These are phyloP conservation scores for Sphyrna mokarran DNA, from an alignment of 2,113 vertebrate species.

Conservation along the genomic window DNA sequence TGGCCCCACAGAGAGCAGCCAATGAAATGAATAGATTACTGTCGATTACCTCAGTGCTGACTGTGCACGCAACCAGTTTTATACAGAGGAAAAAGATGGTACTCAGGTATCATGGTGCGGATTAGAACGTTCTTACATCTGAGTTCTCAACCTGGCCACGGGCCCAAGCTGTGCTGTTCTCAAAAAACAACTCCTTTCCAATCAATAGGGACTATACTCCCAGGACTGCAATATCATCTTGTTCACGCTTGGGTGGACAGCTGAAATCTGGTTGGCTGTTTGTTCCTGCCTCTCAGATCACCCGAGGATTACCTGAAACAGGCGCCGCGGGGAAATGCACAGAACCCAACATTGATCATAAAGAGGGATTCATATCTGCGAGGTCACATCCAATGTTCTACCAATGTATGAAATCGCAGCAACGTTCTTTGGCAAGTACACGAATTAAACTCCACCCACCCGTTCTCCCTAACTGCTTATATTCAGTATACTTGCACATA, in stretches of 20 bases:
- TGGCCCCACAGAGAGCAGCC: not conserved
- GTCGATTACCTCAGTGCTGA: not conserved
- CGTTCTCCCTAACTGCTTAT: not conserved
- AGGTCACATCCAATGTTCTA: not conserved
- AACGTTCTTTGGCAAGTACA: not conserved
- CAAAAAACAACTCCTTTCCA: constrained; percentile 3
- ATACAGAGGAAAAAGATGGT: no score
- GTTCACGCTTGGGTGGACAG: not conserved
- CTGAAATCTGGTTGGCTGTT: not conserved
- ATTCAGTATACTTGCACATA: not conserved
- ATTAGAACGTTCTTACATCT: not conserved
- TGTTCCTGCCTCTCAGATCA: not conserved
- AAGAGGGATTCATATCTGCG: not conserved
- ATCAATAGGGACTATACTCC: not conserved
- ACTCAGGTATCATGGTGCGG: not conserved
- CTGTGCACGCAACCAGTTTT: not conserved
- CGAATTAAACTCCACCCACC: not conserved
- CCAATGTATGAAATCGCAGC: no score
- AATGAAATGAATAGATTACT: not conserved
- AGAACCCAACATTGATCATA: not conserved
- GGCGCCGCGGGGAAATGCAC: not conserved
- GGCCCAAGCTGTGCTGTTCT: not conserved
- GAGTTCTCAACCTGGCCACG: not conserved
- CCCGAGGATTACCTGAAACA: constrained; percentile 15
- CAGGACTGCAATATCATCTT: constrained; percentile 20